Percentiles rank a stretch among this genome's conserved stretches.
Evolutionary conservation across 2,888 invertebrate species (phyloP).

Genomic region (Caenorhabditis virilis): DNA sequence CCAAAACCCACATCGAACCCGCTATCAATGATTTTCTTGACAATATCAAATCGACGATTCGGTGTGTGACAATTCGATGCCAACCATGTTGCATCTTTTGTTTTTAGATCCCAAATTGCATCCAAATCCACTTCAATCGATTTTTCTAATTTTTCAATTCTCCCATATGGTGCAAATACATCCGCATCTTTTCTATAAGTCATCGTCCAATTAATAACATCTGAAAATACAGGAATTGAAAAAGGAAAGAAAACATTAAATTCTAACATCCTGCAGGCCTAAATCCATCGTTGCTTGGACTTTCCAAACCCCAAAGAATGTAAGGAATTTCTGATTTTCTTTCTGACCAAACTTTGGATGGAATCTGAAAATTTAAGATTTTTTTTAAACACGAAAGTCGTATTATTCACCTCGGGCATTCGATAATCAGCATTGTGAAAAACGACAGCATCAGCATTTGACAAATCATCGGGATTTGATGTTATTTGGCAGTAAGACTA

Average conservation of each 20-base stretch:
- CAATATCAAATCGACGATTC: not conserved
- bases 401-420: slow-evolving; percentile 1
- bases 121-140: not conserved
- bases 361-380: slow-evolving; percentile 4
- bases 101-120: not conserved
- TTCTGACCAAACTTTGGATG: no score
- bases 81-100: not conserved
- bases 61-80: not conserved
- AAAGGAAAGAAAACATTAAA: not conserved
- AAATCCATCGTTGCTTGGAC: slow-evolving; percentile 43
- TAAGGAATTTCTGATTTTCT: slow-evolving; percentile 35
- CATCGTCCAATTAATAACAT: slow-evolving; percentile 53
- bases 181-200: slow-evolving; percentile 47
- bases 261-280: slow-evolving; percentile 36
- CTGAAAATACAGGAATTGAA: no score
- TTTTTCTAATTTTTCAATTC: slow-evolving; percentile 12
- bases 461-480: slow-evolving; percentile 19
- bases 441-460: slow-evolving; percentile 41
- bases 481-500: slow-evolving; percentile 39
- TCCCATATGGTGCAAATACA: slow-evolving; percentile 42
- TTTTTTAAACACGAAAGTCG: not conserved
- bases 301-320: slow-evolving; percentile 49
- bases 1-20: not conserved
- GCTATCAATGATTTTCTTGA: not conserved
- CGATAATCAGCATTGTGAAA: slow-evolving; percentile 50